Evolutionary conservation across 1,140 invertebrate species (phyloP), one percentile per base, ranked within the genome.

Genomic region (Magallana angulata): DNA sequence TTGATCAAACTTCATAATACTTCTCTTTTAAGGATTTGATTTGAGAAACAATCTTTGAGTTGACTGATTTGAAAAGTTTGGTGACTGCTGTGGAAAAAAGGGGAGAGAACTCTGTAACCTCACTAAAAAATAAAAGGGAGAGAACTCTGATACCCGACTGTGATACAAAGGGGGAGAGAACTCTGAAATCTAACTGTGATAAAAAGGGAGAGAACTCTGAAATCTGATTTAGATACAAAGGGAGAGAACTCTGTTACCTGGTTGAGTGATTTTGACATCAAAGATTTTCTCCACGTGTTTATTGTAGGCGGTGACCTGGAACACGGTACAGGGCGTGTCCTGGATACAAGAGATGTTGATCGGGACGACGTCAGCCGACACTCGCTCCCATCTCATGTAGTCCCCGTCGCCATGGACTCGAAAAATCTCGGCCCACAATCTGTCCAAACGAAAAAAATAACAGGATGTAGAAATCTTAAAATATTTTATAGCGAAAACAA

Each of bases 221-320:
- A 0, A 30, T 11, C n/a, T 76, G 18, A 18, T 0, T 57, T 1
- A 7, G 5, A 82, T 18, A n/a, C 0, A 57, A 82, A 48, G 56
- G 56, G 11, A 24, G 14, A 48, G 36, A 9, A 24, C 8, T 24
- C 14, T 82, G 12, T 82, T 96, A 99, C 98, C 98, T 95, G 98
- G 98, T 95, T 99, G 98, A 81, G 98, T 97, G 93, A 99, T 97
- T 96, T 98, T 97, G 85, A 99, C 98, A 94, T 99, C 98, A 90
- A 99, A 96, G 92, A 99, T 99, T 96, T 99, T 99, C 95, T 99
- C 98, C 91, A 99, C 98, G 95, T 99, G 98, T 93, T 98, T 98
- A 96, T 99, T 99, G 96, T 99, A 99, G 88, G 98, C 98, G 89
- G 98, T 99, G 95, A 99, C 98, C 96, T 99, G 98, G 96, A 99